Percentiles rank a stretch among this genome's conserved stretches.
phyloP scores from a whole-genome alignment of 2,888 invertebrate genomes.

The Sphaeridia pumilis region DNA sequence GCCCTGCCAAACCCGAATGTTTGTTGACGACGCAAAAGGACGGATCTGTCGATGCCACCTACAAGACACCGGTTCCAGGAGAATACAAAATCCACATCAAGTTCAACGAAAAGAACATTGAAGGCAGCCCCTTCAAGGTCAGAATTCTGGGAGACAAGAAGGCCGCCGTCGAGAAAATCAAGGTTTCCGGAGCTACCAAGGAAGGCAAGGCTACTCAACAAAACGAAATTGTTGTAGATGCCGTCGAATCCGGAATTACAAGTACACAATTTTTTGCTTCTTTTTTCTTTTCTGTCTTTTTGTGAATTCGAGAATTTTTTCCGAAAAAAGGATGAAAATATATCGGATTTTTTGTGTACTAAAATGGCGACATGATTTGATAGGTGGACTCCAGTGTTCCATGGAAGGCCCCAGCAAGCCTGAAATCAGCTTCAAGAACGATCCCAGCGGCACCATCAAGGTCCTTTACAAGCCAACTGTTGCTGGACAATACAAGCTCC shows the following conservation, averaged over 20 bases:
- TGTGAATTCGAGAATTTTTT: no score
- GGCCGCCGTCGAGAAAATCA: conserved; percentile 30
- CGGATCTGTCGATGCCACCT: conserved; percentile 29
- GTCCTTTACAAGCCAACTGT: conserved; percentile 33
- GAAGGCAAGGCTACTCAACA: conserved; percentile 20
- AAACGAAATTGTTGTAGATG: conserved; percentile 30
- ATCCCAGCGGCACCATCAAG: conserved; percentile 33
- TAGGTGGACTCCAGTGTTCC: conserved; percentile 32
- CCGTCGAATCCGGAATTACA: conserved; percentile 33
- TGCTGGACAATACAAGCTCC: conserved; percentile 32
- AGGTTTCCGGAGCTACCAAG: conserved; percentile 30
- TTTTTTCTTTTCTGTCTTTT: no score
- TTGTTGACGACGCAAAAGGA: conserved; percentile 30
- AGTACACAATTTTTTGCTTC: no score
- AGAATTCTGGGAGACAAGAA: conserved; percentile 32
- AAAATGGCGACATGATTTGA: conserved; percentile 2
- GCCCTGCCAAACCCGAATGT: conserved; percentile 33
- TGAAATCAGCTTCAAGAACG: conserved; percentile 31
- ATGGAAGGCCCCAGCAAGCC: conserved; percentile 35
- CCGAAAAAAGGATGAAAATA: no score
- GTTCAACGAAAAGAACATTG: conserved; percentile 34
- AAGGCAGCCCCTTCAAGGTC: conserved; percentile 31
- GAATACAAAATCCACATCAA: conserved; percentile 32
- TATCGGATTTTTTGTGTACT: conserved; percentile 4
- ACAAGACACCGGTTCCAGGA: conserved; percentile 27